Percentiles rank a stretch among this genome's conserved stretches.
These are phyloP conservation scores for Eulemur mongoz DNA, from an alignment of 2,797 vertebrate genomes.

Conservation along the genomic window DNA sequence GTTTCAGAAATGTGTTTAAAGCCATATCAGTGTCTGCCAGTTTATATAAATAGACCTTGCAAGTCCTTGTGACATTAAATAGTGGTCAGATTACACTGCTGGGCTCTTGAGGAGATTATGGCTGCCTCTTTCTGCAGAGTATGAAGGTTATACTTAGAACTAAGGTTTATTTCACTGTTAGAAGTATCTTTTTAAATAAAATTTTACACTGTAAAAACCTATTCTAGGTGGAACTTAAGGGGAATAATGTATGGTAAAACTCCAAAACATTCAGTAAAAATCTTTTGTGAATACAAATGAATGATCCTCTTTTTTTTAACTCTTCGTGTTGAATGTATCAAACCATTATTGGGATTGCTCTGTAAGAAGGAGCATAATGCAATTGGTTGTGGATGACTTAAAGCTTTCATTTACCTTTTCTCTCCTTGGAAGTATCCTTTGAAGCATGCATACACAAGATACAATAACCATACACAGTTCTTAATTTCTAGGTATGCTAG, in stretches of 20 bases:
- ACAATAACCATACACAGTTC: neutral
- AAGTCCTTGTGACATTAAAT: constrained; percentile 58
- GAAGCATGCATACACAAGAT: neutral
- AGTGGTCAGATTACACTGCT: constrained; percentile 39
- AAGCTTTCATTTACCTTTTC: neutral
- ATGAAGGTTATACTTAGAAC: constrained; percentile 54
- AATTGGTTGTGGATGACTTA: neutral
- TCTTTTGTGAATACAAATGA: neutral
- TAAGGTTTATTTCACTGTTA: constrained; percentile 12
- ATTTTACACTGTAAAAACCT: neutral
- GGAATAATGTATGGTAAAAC: neutral
- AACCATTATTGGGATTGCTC: neutral
- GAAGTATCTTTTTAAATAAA: neutral
- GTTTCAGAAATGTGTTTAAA: constrained; percentile 56
- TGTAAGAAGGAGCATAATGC: neutral
- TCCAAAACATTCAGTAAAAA: neutral
- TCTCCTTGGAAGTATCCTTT: neutral
- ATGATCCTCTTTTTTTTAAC: neutral
- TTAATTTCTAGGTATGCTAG: neutral
- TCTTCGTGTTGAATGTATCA: neutral
- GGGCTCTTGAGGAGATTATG: constrained; percentile 35
- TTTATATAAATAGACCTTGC: constrained; percentile 54
- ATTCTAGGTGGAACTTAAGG: constrained; percentile 14
- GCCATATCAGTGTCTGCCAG: neutral
- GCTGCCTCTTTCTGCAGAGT: neutral